Conservation (phyloP, 2,113 vertebrate species). For the Tragulus kanchil region DNA sequence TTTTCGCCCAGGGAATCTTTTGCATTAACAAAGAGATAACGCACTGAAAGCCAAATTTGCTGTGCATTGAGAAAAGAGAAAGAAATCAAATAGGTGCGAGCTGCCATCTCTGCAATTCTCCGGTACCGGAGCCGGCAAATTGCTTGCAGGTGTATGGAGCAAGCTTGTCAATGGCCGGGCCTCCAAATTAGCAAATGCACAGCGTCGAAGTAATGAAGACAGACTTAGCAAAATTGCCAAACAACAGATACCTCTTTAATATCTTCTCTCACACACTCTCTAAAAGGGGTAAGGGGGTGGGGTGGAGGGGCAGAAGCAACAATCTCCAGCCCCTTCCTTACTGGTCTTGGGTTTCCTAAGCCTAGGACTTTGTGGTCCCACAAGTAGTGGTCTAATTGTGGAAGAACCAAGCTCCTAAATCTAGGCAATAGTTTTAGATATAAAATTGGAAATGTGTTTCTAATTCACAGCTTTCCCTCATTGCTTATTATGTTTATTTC, state of each 20-base stretch:
- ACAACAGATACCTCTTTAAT: conserved; percentile 92
- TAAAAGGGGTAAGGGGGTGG: conserved; percentile 55
- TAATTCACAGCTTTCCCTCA: conserved; percentile 11
- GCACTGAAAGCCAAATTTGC: conserved; percentile 99
- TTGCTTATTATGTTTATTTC: conserved; percentile 35
- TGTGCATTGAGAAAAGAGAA: conserved; percentile 93
- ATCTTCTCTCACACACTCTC: conserved; percentile 85
- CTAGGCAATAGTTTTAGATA: conserved; percentile 61
- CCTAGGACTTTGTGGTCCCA: conserved; percentile 70
- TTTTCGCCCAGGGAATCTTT: conserved; percentile 99
- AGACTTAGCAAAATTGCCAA: conserved; percentile 93
- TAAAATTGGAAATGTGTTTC: conserved; percentile 36
- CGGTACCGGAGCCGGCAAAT: conserved; percentile 97
- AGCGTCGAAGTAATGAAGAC: conserved; percentile 96
- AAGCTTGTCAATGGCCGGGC: conserved; percentile 95
- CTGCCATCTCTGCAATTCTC: conserved; percentile 96
- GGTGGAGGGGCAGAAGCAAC: conserved; percentile 35
- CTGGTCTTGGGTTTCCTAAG: conserved; percentile 81
- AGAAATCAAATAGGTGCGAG: conserved; percentile 96
- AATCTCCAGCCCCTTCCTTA: conserved; percentile 64
- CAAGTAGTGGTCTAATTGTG: conserved; percentile 80
- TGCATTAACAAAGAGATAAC: conserved; percentile 99
- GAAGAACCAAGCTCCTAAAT: conserved; percentile 75
- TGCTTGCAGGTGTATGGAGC: conserved; percentile 99
- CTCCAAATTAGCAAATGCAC: conserved; percentile 98